Percentiles rank a stretch among this genome's conserved stretches.
These are phyloP conservation scores for Agriotes lineatus DNA, from an alignment of 2,888 invertebrate species.

Conservation along the genomic window DNA sequence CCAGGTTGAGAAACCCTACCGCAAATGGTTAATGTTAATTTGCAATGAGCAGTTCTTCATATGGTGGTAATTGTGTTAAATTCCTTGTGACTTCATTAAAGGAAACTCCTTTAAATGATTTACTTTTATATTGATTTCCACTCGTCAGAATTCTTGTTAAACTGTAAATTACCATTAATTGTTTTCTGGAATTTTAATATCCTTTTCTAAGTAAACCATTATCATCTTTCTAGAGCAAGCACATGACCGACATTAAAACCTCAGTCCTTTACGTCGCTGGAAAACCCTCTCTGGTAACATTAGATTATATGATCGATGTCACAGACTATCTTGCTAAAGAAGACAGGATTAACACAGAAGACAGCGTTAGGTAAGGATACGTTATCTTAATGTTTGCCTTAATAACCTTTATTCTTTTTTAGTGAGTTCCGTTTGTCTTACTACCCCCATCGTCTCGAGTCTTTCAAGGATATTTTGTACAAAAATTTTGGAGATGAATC, in stretches of 20 bases:
- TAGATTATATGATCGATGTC: conserved; percentile 82
- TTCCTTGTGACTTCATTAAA: no score
- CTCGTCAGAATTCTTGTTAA: no score
- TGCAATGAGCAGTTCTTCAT: no score
- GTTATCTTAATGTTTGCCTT: neutral
- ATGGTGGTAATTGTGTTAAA: no score
- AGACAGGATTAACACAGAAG: conserved; percentile 1
- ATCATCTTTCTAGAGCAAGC: conserved; percentile 74
- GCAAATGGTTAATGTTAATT: no score
- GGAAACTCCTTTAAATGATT: no score
- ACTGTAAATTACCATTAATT: no score
- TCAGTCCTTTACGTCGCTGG: conserved; percentile 86
- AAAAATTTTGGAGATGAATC: conserved; percentile 77
- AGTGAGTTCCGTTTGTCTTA: conserved; percentile 90
- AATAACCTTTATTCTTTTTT: conserved; percentile 52
- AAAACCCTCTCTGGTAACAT: conserved; percentile 80
- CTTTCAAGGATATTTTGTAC: conserved; percentile 78
- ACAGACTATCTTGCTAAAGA: conserved; percentile 26
- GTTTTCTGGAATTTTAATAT: no score
- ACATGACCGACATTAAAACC: conserved; percentile 86
- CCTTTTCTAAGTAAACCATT: neutral
- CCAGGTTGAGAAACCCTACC: no score
- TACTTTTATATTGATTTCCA: no score
- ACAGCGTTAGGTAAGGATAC: conserved; percentile 19
- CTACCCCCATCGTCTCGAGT: conserved; percentile 83